Base-by-base conservation (phyloP, 2,888 invertebrate species). In the Mythimna lalbum region DNA sequence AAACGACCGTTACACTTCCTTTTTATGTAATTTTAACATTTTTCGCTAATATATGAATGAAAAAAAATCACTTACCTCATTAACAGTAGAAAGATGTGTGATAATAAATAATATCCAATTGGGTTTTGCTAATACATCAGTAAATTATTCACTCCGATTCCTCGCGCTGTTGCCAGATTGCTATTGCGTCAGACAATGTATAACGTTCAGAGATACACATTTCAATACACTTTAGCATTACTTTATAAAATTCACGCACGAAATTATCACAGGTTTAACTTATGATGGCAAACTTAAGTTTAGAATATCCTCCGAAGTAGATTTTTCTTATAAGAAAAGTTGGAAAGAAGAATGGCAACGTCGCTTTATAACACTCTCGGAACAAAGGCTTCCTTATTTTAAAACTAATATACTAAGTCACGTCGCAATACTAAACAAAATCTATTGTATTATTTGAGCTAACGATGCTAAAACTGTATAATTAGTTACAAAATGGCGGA, bases 101-200 rank as follows among this genome's bases (percentile, higher is more conserved):
- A 86, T 88, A 84, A 81, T 86, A 82, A 82, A 79, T 72, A 85
- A 84, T 88, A 89, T 90, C 89, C 88, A 87, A 91, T 83, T 61
- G 87, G 80, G 79, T 89, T 88, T 92, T 87, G 85, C 79, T 90
- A 94, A 92, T 89, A 91, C 95, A 95, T 95, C 86, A 88, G 93
- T 85, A 88, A 86, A 77, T 81, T 85, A 87, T 91, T 95, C 92
- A 95, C 84, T 93, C 92, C 82, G 90, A 93, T 85, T 92, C 91
- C 86, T 90, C 84, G 94, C 95, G 92, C 90, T 94, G 95, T 95
- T 95, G 95, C 95, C 95, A 95, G 92, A 91, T 93, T 87, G 94
- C 88, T 92, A 93, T 96, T 95, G 95, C 95, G 93, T 96, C 95
- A 96, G 96, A 95, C 87, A 94, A 78, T 91, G 87, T 87, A 90